Evolutionary conservation across 2,888 invertebrate species (phyloP), one percentile per base, ranked within the genome.

Genomic region (Colletes collaris): DNA sequence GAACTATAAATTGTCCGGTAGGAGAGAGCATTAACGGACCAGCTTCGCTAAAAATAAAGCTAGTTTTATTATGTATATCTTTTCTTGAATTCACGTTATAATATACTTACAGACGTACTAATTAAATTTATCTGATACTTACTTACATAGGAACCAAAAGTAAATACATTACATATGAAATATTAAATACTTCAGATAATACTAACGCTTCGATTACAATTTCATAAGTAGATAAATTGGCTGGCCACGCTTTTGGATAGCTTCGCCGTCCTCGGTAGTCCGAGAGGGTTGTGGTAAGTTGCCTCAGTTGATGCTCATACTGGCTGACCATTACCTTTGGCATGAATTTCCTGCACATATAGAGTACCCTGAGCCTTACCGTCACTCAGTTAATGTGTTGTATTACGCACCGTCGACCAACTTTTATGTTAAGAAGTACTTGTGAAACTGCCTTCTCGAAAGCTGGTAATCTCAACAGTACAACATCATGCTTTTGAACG

Each of bases 11-110:
- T 93, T 98, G 98, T 3, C 98, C 99, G 3, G 97, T 97, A 0
- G 98, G 98, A 11, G 98, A 98, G 44, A 99, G 95, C 97, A 98
- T 98, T 72, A 99, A 91, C 0, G 98, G 98, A 0, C 98, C 98
- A 4, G 98, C 97, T 92, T 98, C 98, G 35, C 98, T 98, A 70
- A 37, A 87, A 87, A 59, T 77, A 58, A 68, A 71, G 27, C 11
- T 67, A 11, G 40, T 37, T 59, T 59, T 49, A 59, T 19, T 35
- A 16, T 7, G 8, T 19, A 40, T 5, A 19, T 56, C 8, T 50
- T 3, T 10, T 46, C 6, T 66, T 13, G 6, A 55, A 44, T 35
- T 46, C 46, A 10, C 2, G 11, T 6, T 35, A 1, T 19, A 58
- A 50, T 19, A 27, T 52, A 63, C 40, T 64, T 62, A 71, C 49